phyloP scores from a whole-genome alignment of 2,113 vertebrate species.

The Osmerus mordax region DNA sequence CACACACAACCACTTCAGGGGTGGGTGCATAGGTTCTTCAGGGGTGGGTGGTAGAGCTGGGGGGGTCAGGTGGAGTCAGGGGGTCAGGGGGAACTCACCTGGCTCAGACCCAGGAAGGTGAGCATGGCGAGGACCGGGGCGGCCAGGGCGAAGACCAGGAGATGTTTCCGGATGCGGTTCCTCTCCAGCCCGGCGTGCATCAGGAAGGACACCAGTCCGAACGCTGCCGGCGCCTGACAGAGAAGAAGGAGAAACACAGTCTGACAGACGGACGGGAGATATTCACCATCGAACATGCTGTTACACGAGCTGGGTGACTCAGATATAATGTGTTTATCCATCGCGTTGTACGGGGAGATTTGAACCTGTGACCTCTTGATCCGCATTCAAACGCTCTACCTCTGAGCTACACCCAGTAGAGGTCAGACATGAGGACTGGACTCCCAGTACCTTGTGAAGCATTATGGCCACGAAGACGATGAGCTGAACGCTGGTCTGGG shows the following conservation, averaged over 20 bases:
- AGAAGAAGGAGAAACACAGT: background rate
- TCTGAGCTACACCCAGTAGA: no score
- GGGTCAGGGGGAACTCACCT: conserved; percentile 70
- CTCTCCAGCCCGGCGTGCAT: conserved; percentile 97
- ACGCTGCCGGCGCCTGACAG: conserved; percentile 91
- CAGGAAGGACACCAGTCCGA: conserved; percentile 95
- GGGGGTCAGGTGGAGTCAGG: background rate
- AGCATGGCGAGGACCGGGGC: conserved; percentile 92
- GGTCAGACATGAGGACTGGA: background rate
- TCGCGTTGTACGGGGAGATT: no score
- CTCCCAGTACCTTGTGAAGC: conserved; percentile 88
- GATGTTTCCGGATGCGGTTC: conserved; percentile 95
- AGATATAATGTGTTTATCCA: no score
- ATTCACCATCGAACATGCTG: background rate
- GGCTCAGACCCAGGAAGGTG: conserved; percentile 92
- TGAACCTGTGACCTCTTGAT: no score
- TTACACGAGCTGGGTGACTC: no score
- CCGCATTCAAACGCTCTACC: no score
- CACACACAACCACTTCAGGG: background rate
- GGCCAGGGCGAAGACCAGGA: conserved; percentile 92
- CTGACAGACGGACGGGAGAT: background rate
- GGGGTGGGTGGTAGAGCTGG: background rate
- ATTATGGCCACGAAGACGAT: conserved; percentile 99
- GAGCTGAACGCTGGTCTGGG: conserved; percentile 95
- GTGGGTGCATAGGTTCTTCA: background rate